Evolutionary conservation across 37 sponge, comb jelly and placozoan genomes (phyloP).

Genomic region (Bolinopsis microptera): DNA sequence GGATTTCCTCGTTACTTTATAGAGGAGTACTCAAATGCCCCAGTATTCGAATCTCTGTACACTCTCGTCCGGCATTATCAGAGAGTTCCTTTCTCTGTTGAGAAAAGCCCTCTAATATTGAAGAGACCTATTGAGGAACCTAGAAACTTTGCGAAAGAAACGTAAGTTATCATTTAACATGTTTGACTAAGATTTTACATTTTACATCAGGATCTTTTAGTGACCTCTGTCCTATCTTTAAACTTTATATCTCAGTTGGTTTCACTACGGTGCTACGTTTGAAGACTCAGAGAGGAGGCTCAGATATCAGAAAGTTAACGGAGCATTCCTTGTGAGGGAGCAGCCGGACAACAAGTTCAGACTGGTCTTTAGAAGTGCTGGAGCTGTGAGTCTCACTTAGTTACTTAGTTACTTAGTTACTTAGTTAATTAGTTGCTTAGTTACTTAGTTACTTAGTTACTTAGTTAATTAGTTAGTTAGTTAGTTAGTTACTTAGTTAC

Average conservation of each 20-base stretch:
- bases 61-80: conserved; percentile 86
- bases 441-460: too few relatives aligned
- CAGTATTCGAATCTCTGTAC: conserved; percentile 83
- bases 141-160: conserved; percentile 44
- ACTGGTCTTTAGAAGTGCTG: conserved; percentile 31
- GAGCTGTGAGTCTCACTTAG: conserved; percentile 20
- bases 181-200: too few relatives aligned
- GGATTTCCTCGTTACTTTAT: conserved; percentile 60
- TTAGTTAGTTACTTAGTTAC: too few relatives aligned
- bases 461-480: too few relatives aligned
- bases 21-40: conserved; percentile 31
- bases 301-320: conserved; percentile 79
- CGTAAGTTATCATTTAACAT: background rate
- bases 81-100: conserved; percentile 60
- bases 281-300: conserved; percentile 81
- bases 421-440: too few relatives aligned
- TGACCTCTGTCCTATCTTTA: background rate
- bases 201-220: too few relatives aligned
- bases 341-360: conserved; percentile 57
- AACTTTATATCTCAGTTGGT: conserved; percentile 4
- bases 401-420: too few relatives aligned
- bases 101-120: conserved; percentile 15
- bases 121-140: conserved; percentile 63
- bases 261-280: conserved; percentile 69
- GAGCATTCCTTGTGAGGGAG: conserved; percentile 94